Conservation (phyloP, 2,113 vertebrate genomes). For the Gnathonemus echidnorhynchus region DNA sequence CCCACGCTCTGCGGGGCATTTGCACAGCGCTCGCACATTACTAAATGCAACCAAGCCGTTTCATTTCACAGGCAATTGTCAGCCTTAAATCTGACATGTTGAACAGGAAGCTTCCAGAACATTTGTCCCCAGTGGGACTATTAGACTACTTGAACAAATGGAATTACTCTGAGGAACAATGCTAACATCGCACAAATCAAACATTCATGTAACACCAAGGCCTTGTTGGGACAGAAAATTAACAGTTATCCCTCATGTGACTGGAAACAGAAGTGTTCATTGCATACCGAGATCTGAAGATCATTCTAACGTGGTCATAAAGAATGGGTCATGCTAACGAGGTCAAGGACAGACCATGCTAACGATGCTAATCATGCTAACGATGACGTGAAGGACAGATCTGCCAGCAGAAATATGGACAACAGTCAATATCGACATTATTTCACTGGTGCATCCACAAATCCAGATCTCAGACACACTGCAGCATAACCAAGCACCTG, state of each 20-base stretch:
- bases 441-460: not conserved
- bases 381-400: not conserved
- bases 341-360: not conserved
- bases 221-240: not conserved
- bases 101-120: not conserved
- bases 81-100: not conserved
- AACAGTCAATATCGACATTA: not conserved
- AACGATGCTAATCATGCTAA: not conserved
- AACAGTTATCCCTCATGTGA: not conserved
- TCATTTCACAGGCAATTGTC: not conserved
- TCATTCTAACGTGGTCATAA: not conserved
- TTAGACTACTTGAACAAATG: not conserved
- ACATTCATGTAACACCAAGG: not conserved
- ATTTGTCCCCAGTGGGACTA: not conserved
- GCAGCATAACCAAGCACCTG: not conserved
- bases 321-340: not conserved
- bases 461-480: not conserved
- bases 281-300: not conserved
- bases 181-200: not conserved
- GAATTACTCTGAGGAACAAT: not conserved
- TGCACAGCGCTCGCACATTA: not conserved
- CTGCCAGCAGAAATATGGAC: not conserved
- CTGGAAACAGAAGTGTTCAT: not conserved
- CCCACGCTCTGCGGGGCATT: not conserved
- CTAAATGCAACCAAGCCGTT: not conserved